Evolutionary conservation across 1,140 invertebrate species (phyloP).

Genomic region (Stenopsyche tienmushanensis): DNA sequence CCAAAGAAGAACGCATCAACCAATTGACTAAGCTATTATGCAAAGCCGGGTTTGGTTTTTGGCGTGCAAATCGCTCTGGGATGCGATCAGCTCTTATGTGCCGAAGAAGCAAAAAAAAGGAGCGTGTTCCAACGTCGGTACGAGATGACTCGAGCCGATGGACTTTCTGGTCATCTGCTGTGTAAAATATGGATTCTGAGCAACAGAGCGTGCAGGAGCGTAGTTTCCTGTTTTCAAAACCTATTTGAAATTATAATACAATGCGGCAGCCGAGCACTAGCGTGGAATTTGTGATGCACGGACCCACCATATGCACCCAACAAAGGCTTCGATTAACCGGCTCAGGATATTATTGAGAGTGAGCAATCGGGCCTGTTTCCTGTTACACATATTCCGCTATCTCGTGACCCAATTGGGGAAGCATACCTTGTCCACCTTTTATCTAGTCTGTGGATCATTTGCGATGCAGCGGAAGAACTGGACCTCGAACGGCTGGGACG

Average conservation of each 20-base stretch:
- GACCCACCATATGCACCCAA: neutral
- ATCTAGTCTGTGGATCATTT: too few species aligned
- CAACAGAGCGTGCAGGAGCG: conserved; percentile 36
- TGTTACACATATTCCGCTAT: neutral
- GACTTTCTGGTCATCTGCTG: conserved; percentile 34
- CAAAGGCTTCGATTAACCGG: neutral
- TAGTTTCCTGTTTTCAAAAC: conserved; percentile 39
- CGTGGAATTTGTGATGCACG: neutral
- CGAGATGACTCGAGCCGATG: conserved; percentile 18
- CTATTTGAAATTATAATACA: conserved; percentile 32
- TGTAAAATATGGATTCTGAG: conserved; percentile 33
- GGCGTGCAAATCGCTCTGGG: neutral
- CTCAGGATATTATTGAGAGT: neutral
- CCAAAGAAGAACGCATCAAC: too few species aligned
- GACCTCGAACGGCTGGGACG: too few species aligned
- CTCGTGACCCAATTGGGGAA: too few species aligned
- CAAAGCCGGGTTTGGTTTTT: too few species aligned
- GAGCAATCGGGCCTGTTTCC: conserved; percentile 11
- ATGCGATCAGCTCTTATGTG: neutral
- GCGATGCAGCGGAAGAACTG: too few species aligned
- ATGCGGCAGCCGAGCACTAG: conserved; percentile 1
- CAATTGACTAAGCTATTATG: too few species aligned
- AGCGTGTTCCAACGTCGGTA: neutral
- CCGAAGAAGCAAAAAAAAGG: neutral
- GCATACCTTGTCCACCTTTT: too few species aligned